Conservation (phyloP, 1,140 invertebrate genomes). For the Cephus cinctus region DNA sequence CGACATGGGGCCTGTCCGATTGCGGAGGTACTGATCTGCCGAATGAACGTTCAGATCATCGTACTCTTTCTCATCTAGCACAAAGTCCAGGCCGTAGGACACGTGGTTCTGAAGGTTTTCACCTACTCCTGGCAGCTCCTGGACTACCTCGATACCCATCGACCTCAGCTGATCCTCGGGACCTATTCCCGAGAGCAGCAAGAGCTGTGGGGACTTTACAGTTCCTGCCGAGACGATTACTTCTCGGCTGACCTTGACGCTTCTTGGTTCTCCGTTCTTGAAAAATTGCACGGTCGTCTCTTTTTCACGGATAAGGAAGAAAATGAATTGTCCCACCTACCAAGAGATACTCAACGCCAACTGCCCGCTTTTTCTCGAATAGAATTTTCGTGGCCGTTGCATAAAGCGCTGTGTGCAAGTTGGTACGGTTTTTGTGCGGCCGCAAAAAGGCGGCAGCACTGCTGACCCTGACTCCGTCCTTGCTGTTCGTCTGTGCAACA, state of each 20-base stretch:
- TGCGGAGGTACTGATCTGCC: slow-evolving; percentile 25
- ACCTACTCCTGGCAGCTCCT: slow-evolving; percentile 59
- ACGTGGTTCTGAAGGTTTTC: slow-evolving; percentile 58
- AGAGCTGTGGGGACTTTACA: slow-evolving; percentile 53
- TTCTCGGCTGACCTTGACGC: slow-evolving; percentile 46
- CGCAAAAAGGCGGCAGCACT: slow-evolving; percentile 64
- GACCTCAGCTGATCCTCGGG: slow-evolving; percentile 51
- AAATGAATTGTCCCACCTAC: slow-evolving; percentile 16
- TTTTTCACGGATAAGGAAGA: slow-evolving; percentile 17
- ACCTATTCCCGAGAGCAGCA: slow-evolving; percentile 62
- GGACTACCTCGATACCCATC: slow-evolving; percentile 36
- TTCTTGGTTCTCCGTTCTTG: slow-evolving; percentile 42
- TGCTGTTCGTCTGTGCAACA: slow-evolving; percentile 56
- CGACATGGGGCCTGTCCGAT: slow-evolving; percentile 75
- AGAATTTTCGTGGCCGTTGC: slow-evolving; percentile 62
- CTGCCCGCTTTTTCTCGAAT: slow-evolving; percentile 20
- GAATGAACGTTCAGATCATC: slow-evolving; percentile 10
- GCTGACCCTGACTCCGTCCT: slow-evolving; percentile 66
- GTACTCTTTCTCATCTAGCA: slow-evolving; percentile 5
- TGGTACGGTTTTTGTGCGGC: slow-evolving; percentile 61
- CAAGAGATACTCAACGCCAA: slow-evolving; percentile 28
- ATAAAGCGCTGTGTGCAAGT: slow-evolving; percentile 70
- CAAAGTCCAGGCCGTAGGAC: slow-evolving; percentile 35
- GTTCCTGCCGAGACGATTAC: slow-evolving; percentile 51
- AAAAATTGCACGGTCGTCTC: slow-evolving; percentile 52